Evolutionary conservation across 92 coral and sea anemone species (phyloP), one percentile per base, ranked within the genome.

Genomic region (Hydrozoanthus gracilis): DNA sequence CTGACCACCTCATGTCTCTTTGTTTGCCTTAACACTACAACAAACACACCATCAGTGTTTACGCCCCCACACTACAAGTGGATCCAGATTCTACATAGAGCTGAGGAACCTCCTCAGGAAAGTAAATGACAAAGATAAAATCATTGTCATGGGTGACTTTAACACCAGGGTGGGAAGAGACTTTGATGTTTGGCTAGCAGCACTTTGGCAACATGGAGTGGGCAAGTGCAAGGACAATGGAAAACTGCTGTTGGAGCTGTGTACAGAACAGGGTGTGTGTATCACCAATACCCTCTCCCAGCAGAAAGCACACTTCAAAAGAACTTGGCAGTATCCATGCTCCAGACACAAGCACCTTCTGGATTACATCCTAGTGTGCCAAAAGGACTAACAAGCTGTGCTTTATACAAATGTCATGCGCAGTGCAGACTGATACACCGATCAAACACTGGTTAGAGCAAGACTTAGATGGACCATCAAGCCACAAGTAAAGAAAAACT

Each of bases 1-100:
- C 71, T 86, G 76, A 74, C 82, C 2, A 83, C 49, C 50, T 86
- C 82, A 86, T 74, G 83, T 54, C 83, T 27, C 73, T 74, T 10
- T 0, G 83, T 13, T 20, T 74, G 14, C 73, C 82, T 11, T 14
- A 74, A 5, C 73, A 4, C 16, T 48, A 15, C 15, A 39, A 86
- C 54, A 68, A 56, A 52, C 54, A 0, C 45, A 86, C 72, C 54
- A n/a, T 74, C 82, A 74, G 71, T 48, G 82, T 61, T 54, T 70
- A 84, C 17, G 71, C 64, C 18, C 88, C 79, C 2, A 52, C 60
- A 52, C 73, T 80, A n/a, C 82, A 71, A 13, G 71, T 68, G 7
- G 71, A 85, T 67, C 18, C 71, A 7, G 64, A 7, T 70, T 27
- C 65, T 72, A 84, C 67, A 18, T 17, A 8, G 88, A 84, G 6